These are phyloP conservation scores for Melospiza georgiana DNA, from an alignment of 2,113 vertebrate species.

Conservation along the genomic window DNA sequence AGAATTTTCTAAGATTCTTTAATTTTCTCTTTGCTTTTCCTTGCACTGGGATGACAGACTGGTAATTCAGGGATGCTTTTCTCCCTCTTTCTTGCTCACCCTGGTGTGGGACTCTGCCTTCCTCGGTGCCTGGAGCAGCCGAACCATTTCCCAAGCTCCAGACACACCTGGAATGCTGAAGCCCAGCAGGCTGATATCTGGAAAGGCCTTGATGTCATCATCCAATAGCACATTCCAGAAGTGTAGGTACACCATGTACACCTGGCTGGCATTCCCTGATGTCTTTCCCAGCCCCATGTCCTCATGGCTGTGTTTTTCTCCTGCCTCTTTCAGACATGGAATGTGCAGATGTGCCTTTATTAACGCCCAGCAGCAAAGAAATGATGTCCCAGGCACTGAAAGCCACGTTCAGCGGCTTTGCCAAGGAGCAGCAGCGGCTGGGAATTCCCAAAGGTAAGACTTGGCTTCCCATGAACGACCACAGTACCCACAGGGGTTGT, in stretches of 20 bases:
- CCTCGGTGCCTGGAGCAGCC: neutral
- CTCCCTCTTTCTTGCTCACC: neutral
- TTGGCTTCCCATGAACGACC: fast-evolving
- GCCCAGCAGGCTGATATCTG: neutral
- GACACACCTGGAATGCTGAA: neutral
- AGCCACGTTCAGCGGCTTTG: conserved; percentile 96
- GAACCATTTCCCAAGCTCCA: neutral
- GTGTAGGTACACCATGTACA: neutral
- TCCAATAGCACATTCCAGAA: neutral
- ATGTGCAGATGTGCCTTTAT: conserved; percentile 92
- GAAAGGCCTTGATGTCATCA: neutral
- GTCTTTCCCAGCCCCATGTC: fast-evolving
- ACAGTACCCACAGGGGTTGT: fast-evolving
- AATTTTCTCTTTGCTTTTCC: neutral
- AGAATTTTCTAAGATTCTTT: neutral
- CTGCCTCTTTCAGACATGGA: conserved; percentile 86
- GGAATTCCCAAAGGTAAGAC: conserved; percentile 93
- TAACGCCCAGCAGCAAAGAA: conserved; percentile 98
- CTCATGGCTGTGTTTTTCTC: neutral
- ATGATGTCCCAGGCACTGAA: conserved; percentile 99
- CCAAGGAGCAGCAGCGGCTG: conserved; percentile 93
- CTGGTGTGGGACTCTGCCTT: neutral
- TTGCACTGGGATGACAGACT: neutral
- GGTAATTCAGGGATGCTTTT: neutral
- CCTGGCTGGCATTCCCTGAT: neutral